Conservation (phyloP, 2,888 invertebrate species). For the Ischnus inquisitorius region DNA sequence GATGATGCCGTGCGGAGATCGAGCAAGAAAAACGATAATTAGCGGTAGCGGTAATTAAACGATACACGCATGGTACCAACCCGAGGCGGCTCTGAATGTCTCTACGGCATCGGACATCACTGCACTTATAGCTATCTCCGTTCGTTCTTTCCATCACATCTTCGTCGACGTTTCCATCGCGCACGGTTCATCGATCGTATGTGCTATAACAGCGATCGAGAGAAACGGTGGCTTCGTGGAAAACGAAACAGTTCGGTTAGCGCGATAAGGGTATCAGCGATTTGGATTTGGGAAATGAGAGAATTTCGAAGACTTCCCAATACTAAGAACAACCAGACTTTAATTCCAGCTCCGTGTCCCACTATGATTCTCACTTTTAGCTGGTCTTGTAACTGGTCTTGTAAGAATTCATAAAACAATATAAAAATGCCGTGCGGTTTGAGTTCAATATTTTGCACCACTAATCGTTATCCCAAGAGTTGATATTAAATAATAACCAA, state of each 20-base stretch:
- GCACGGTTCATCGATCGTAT: slow-evolving; percentile 5
- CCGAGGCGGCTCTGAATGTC: slow-evolving; percentile 56
- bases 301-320: too few species aligned
- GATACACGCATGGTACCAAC: slow-evolving; percentile 66
- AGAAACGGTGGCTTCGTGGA: slow-evolving; percentile 55
- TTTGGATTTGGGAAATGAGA: too few species aligned
- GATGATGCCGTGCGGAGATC: slow-evolving; percentile 51
- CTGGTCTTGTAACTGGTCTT: too few species aligned
- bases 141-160: slow-evolving; percentile 10
- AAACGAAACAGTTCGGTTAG: slow-evolving; percentile 40
- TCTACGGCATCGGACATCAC: slow-evolving; percentile 38
- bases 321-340: too few species aligned
- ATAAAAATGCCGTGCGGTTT: too few species aligned
- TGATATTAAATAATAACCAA: background rate
- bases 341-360: too few species aligned
- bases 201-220: slow-evolving; percentile 4
- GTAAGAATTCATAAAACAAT: too few species aligned
- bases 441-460: too few species aligned
- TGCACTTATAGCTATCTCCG: slow-evolving; percentile 16
- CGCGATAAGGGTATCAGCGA: background rate
- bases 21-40: slow-evolving; percentile 76
- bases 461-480: background rate
- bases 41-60: slow-evolving; percentile 78
- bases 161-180: slow-evolving; percentile 10
- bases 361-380: too few species aligned